These are phyloP conservation scores for Darwinula stevensoni DNA, from an alignment of 2,888 invertebrate genomes.

Conservation along the genomic window DNA sequence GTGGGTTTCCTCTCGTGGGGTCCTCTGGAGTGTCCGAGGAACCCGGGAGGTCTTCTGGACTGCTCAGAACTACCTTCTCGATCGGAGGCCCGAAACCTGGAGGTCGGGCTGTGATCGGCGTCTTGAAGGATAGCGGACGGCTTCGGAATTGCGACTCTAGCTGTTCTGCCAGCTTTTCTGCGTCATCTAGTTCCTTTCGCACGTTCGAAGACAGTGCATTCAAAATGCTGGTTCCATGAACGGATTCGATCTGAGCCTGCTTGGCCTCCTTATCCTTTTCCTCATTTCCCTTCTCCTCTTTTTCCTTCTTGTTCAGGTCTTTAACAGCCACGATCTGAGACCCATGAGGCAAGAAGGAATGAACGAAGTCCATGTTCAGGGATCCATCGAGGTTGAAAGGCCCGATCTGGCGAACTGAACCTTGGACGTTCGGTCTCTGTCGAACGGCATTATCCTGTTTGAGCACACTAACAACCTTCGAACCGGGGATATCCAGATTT, in stretches of 20 bases:
- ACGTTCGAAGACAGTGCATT: no score
- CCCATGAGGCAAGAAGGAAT: background rate
- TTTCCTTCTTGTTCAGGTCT: background rate
- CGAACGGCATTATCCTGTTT: background rate
- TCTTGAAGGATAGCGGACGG: background rate
- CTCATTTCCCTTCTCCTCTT: background rate
- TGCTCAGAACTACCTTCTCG: background rate
- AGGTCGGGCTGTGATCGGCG: background rate
- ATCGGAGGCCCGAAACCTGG: background rate
- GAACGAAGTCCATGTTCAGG: background rate
- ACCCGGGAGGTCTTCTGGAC: background rate
- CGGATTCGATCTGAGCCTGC: background rate
- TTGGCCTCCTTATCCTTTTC: background rate
- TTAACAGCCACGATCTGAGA: background rate
- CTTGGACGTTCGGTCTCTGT: background rate
- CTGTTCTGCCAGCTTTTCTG: no score
- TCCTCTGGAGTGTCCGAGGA: background rate
- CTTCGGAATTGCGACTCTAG: background rate
- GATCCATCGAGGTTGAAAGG: background rate
- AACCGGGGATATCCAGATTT: background rate
- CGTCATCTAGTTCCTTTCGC: no score
- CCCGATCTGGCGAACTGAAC: background rate
- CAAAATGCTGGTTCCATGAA: background rate
- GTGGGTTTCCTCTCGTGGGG: no score
- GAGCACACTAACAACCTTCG: background rate